phyloP scores from a whole-genome alignment of 2,797 vertebrate genomes.

The Hapalemur alaotrensis region DNA sequence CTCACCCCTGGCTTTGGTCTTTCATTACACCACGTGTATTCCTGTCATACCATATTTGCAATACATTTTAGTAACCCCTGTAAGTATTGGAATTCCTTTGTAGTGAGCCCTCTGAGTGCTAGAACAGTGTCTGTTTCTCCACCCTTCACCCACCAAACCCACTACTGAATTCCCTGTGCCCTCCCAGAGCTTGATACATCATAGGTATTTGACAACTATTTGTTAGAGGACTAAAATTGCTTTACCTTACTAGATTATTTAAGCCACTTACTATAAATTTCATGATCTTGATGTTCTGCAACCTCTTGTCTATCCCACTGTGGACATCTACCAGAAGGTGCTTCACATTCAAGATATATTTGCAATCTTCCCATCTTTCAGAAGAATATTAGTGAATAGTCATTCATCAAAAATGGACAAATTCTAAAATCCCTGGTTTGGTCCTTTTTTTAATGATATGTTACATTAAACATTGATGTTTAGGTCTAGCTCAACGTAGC shows the following conservation, averaged over 20 bases:
- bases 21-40: background rate
- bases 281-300: background rate
- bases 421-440: background rate
- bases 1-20: background rate
- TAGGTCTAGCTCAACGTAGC: background rate
- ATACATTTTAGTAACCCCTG: background rate
- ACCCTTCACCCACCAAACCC: background rate
- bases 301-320: background rate
- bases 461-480: background rate
- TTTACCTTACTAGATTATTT: background rate
- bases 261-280: background rate
- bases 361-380: background rate
- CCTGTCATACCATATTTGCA: background rate
- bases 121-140: background rate
- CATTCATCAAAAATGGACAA: background rate
- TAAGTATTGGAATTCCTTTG: background rate
- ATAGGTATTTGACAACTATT: background rate
- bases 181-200: background rate
- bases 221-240: background rate
- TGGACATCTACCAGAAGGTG: background rate
- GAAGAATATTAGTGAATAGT: background rate
- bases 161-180: background rate
- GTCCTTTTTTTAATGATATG: background rate
- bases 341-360: background rate
- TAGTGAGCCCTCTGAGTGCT: background rate